These are phyloP conservation scores for Anolis apletophallus DNA, from an alignment of 2,797 vertebrate species.

Conservation along the genomic window DNA sequence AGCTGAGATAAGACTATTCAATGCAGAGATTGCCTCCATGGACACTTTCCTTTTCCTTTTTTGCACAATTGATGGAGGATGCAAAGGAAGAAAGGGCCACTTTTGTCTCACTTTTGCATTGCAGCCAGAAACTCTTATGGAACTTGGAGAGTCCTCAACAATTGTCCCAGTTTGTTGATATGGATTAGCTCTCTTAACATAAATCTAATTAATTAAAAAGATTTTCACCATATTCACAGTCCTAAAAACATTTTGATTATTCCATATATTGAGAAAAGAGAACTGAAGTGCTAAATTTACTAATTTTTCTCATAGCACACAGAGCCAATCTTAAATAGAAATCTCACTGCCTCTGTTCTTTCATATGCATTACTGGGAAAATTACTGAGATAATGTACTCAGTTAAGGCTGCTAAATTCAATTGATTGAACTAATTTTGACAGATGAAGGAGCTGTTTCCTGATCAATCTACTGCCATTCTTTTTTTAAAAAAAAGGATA, in stretches of 20 bases:
- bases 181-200: no score
- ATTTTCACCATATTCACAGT: no score
- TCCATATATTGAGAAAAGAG: neutral
- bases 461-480: constrained; percentile 11
- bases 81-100: no score
- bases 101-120: no score
- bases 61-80: no score
- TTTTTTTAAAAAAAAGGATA: neutral
- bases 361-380: neutral
- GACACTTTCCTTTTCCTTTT: no score
- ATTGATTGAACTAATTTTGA: constrained; percentile 20
- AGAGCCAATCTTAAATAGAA: neutral
- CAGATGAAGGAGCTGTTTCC: neutral
- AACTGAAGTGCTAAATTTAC: neutral
- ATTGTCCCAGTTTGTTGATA: no score
- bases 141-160: no score
- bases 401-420: neutral
- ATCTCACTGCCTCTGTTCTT: neutral
- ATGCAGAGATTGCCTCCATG: no score
- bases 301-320: neutral
- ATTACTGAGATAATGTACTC: constrained; percentile 10
- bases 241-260: constrained; percentile 1
- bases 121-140: no score
- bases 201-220: no score
- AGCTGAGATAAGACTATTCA: no score